These are phyloP conservation scores for Diogma glabrata DNA, from an alignment of 2,888 invertebrate genomes.

Conservation along the genomic window DNA sequence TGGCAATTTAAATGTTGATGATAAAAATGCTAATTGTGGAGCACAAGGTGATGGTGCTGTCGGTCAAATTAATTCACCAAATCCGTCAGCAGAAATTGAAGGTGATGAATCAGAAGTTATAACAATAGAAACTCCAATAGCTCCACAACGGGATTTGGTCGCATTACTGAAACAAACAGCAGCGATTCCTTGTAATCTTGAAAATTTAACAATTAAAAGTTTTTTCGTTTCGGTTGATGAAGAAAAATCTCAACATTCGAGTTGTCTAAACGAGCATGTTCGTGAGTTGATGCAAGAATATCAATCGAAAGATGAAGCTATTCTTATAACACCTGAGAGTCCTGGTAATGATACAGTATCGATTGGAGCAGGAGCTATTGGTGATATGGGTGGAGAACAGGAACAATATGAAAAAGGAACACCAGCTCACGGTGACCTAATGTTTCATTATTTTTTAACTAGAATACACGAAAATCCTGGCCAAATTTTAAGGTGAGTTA, in stretches of 20 bases:
- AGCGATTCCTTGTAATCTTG: constrained; percentile 29
- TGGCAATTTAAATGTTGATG: constrained; percentile 45
- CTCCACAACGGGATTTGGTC: constrained; percentile 56
- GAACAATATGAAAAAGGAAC: constrained; percentile 70
- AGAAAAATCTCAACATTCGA: constrained; percentile 38
- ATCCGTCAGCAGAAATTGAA: constrained; percentile 70
- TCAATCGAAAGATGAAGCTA: constrained; percentile 39
- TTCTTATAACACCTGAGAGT: constrained; percentile 19
- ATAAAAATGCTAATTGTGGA: constrained; percentile 41
- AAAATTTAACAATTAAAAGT: constrained; percentile 38
- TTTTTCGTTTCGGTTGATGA: constrained; percentile 50
- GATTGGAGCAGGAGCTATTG: constrained; percentile 16
- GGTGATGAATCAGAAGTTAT: constrained; percentile 69
- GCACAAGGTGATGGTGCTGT: constrained; percentile 40
- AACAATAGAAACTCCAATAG: constrained; percentile 61
- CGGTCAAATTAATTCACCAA: constrained; percentile 43
- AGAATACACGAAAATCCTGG: constrained; percentile 64
- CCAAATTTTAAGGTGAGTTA: constrained; percentile 62
- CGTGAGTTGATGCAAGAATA: constrained; percentile 50
- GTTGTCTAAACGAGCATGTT: constrained; percentile 43
- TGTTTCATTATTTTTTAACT: constrained; percentile 68
- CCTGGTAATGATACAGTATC: constrained; percentile 22
- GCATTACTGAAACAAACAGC: constrained; percentile 57
- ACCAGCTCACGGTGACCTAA: constrained; percentile 70
- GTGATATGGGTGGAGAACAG: constrained; percentile 27